These are phyloP conservation scores for Cephus pulcher DNA, from an alignment of 2,888 invertebrate species.

Conservation along the genomic window DNA sequence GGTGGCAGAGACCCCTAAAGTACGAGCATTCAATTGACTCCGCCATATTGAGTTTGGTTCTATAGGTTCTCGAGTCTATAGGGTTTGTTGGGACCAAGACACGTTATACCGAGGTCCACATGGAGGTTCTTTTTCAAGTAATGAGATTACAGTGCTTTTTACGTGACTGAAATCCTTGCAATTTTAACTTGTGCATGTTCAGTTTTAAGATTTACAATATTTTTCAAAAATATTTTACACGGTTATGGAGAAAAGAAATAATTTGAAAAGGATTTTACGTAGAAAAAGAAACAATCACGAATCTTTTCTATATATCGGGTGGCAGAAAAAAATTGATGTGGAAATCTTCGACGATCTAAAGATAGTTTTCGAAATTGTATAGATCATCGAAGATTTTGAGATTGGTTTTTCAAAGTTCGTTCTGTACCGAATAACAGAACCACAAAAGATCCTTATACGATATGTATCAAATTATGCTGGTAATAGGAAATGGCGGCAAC, in stretches of 20 bases:
- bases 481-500: constrained; percentile 66
- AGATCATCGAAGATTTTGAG: neutral
- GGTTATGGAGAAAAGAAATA: neutral
- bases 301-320: neutral
- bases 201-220: neutral
- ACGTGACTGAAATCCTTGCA: constrained; percentile 59
- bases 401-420: neutral
- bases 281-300: neutral
- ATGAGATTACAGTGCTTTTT: constrained; percentile 53
- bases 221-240: neutral
- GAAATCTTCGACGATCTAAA: neutral
- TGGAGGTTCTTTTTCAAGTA: constrained; percentile 44
- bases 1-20: constrained; percentile 43
- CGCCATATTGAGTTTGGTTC: constrained; percentile 64
- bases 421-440: neutral
- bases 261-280: neutral
- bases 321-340: neutral
- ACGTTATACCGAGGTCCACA: constrained; percentile 43
- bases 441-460: constrained; percentile 45
- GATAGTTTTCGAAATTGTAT: neutral
- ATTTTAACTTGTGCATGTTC: constrained; percentile 5
- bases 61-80: constrained; percentile 60
- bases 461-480: constrained; percentile 66
- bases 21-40: constrained; percentile 62
- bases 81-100: constrained; percentile 49